A percentile compares a stretch with the other conserved stretches of the same genome.
Conservation (phyloP, 37 sponge, comb jelly and placozoan species). For the Hormiphora californensis region DNA sequence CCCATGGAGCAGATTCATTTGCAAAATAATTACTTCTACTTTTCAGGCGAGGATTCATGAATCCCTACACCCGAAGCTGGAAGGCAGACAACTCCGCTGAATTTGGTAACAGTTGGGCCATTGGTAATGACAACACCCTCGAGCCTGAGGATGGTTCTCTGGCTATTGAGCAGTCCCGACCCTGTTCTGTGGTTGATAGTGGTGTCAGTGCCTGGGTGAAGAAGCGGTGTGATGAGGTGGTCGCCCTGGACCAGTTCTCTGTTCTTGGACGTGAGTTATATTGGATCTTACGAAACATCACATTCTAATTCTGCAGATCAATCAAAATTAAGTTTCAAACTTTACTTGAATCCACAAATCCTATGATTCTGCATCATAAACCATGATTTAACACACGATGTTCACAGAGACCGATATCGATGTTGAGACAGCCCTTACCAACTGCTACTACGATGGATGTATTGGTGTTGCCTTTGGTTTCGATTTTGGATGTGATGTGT, state of each 20-base stretch:
- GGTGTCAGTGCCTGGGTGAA: background rate
- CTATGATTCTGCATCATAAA: too few relatives aligned
- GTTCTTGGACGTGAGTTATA: too few relatives aligned
- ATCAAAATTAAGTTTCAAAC: too few relatives aligned
- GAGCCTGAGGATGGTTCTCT: conserved; percentile 15
- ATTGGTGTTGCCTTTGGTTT: background rate
- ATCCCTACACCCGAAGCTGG: conserved; percentile 3
- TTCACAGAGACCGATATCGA: background rate
- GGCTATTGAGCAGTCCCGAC: too few relatives aligned
- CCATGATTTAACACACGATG: too few relatives aligned
- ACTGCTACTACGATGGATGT: conserved; percentile 14
- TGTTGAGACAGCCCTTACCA: background rate
- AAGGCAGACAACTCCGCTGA: background rate
- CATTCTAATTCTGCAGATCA: too few relatives aligned
- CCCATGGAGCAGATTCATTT: too few relatives aligned
- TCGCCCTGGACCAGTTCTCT: background rate
- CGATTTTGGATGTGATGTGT: background rate
- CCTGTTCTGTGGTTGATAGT: background rate
- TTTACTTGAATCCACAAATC: too few relatives aligned
- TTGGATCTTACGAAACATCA: too few relatives aligned
- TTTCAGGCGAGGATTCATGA: conserved; percentile 9
- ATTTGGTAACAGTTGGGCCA: background rate
- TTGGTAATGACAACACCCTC: background rate
- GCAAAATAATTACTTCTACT: background rate
- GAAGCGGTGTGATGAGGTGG: background rate